A percentile compares a stretch with the other conserved stretches of the same genome.
Evolutionary conservation across 92 coral and sea anemone species (phyloP).

Genomic region (Anthopleura xanthogrammica): DNA sequence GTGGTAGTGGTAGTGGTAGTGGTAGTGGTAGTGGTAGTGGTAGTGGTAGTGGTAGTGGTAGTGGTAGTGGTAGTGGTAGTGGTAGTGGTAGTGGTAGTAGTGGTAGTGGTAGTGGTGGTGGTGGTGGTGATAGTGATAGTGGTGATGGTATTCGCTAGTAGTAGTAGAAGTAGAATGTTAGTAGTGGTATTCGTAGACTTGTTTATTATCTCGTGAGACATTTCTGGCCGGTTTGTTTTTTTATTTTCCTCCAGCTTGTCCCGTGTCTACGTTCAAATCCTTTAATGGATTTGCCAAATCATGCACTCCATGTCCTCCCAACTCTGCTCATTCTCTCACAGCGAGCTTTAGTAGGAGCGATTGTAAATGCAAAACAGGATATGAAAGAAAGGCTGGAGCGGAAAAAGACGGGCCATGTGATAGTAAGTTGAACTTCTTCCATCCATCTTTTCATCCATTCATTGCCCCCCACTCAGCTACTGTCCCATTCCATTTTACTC

Average conservation of each 20-base stretch:
- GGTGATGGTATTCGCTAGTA: too few species aligned
- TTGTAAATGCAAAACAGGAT: slow-evolving; percentile 71
- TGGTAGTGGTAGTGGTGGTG: too few species aligned
- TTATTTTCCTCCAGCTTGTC: slow-evolving; percentile 51
- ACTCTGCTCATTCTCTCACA: slow-evolving; percentile 62
- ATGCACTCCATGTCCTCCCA: slow-evolving; percentile 57
- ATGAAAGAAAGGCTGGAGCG: slow-evolving; percentile 66
- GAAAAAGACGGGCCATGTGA: slow-evolving; percentile 42
- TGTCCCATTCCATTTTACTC: background rate
- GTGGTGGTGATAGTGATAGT: too few species aligned
- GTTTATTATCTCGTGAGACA: too few species aligned
- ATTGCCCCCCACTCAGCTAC: background rate
- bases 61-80: too few species aligned
- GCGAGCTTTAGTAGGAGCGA: slow-evolving; percentile 49
- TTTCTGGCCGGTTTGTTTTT: too few species aligned
- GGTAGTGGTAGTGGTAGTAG: too few species aligned
- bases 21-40: too few species aligned
- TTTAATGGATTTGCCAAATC: slow-evolving; percentile 63
- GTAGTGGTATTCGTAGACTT: background rate
- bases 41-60: too few species aligned
- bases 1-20: too few species aligned
- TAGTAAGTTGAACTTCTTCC: slow-evolving; percentile 51
- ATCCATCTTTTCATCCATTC: slow-evolving; percentile 1
- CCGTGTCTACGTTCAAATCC: slow-evolving; percentile 68
- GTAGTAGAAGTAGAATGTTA: too few species aligned